A percentile compares a stretch with the other conserved stretches of the same genome.
These are phyloP conservation scores for Thryonomys swinderianus DNA, from an alignment of 2,113 vertebrate species.

Conservation along the genomic window DNA sequence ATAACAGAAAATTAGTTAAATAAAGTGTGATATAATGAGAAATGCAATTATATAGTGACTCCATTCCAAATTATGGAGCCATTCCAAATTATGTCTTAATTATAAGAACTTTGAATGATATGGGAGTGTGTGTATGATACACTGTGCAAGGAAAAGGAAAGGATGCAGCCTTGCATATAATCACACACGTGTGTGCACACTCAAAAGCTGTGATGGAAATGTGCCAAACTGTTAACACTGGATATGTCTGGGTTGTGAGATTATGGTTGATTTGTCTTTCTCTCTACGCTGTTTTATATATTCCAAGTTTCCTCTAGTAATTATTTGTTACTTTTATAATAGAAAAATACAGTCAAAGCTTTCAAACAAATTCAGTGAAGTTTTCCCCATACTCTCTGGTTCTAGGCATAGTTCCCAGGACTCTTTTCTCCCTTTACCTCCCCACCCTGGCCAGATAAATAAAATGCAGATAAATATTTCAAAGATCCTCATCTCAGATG, in stretches of 20 bases:
- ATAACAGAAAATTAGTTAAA: slow-evolving; percentile 50
- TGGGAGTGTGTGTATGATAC: neutral
- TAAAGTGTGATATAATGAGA: slow-evolving; percentile 28
- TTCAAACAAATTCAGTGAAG: slow-evolving; percentile 68
- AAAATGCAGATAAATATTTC: slow-evolving; percentile 78
- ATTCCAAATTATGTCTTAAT: slow-evolving; percentile 46
- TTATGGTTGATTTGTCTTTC: neutral
- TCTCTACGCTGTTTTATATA: neutral
- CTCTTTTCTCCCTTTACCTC: neutral
- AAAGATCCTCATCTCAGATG: slow-evolving; percentile 74
- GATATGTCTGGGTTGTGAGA: neutral
- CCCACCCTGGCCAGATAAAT: slow-evolving; percentile 73
- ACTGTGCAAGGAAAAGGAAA: slow-evolving; percentile 25
- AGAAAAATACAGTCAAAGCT: slow-evolving; percentile 70
- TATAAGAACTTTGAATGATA: slow-evolving; percentile 5
- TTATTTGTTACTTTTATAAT: slow-evolving; percentile 66
- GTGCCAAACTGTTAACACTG: neutral
- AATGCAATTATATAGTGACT: too few species aligned
- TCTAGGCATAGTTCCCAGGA: slow-evolving; percentile 79
- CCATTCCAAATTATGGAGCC: slow-evolving; percentile 5
- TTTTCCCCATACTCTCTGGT: slow-evolving; percentile 61
- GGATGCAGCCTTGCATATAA: neutral
- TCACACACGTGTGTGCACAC: neutral
- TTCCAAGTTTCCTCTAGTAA: slow-evolving; percentile 56
- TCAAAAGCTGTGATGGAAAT: neutral